Conservation (phyloP, 2,797 vertebrate species). For the Hoplostethus mediterraneus region DNA sequence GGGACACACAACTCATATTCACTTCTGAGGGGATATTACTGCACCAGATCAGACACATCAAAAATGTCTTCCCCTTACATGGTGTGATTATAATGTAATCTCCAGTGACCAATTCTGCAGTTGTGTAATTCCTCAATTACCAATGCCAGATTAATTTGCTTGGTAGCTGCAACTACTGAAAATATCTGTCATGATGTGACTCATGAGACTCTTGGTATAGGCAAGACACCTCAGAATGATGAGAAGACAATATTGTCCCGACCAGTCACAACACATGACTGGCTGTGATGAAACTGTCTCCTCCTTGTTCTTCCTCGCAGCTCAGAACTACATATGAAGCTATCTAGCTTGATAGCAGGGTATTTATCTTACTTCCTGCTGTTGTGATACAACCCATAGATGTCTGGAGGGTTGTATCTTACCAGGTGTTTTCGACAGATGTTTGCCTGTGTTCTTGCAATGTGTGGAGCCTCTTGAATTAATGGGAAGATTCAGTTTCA, state of each 20-base stretch:
- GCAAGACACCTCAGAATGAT: not conserved
- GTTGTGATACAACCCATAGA: conserved; percentile 4
- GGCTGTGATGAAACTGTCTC: conserved; percentile 12
- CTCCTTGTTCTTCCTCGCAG: conserved; percentile 2
- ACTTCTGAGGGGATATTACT: too few relatives aligned
- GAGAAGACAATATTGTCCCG: not conserved
- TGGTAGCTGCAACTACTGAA: not conserved
- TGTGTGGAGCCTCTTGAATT: too few relatives aligned
- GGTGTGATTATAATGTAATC: too few relatives aligned
- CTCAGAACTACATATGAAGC: conserved; percentile 14
- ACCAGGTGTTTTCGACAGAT: conserved; percentile 22
- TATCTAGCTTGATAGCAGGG: conserved; percentile 25
- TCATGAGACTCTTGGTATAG: not conserved
- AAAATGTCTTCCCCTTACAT: too few relatives aligned
- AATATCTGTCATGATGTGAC: not conserved
- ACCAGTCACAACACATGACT: not conserved
- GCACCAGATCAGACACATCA: too few relatives aligned
- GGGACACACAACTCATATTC: too few relatives aligned
- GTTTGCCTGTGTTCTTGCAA: conserved; percentile 4
- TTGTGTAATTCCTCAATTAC: not conserved
- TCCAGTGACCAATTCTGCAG: too few relatives aligned
- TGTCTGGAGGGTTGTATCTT: conserved; percentile 17
- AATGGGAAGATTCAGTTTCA: too few relatives aligned
- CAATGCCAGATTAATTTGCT: not conserved
- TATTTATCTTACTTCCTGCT: conserved; percentile 31